phyloP scores from a whole-genome alignment of 1,140 invertebrate species.

The Drosophila fuyamai region DNA sequence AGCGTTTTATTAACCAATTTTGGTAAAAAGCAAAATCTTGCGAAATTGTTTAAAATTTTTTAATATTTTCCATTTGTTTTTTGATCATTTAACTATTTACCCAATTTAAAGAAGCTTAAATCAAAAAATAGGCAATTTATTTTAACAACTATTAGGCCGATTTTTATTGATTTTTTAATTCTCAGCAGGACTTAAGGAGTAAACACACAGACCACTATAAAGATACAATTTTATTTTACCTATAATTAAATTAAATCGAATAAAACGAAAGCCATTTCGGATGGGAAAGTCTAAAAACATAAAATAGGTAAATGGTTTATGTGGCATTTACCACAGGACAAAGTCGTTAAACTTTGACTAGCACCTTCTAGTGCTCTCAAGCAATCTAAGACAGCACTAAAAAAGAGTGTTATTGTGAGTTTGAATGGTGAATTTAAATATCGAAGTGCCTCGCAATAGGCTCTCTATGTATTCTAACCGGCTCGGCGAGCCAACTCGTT shows the following conservation, averaged over 20 bases:
- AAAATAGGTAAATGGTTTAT: slow-evolving; percentile 2
- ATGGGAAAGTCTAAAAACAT: not conserved
- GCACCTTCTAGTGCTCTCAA: not conserved
- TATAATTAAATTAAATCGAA: not conserved
- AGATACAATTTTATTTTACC: not conserved
- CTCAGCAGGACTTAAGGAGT: too few relatives aligned
- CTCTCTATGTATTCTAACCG: slow-evolving; percentile 8
- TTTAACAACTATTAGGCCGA: too few relatives aligned
- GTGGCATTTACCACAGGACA: slow-evolving; percentile 2
- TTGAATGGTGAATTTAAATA: not conserved
- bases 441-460: not conserved
- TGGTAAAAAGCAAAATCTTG: too few relatives aligned
- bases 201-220: too few relatives aligned
- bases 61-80: too few relatives aligned
- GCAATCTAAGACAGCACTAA: slow-evolving; percentile 3
- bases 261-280: not conserved
- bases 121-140: too few relatives aligned
- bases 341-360: not conserved
- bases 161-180: too few relatives aligned
- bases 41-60: too few relatives aligned
- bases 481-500: slow-evolving; percentile 2
- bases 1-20: too few relatives aligned
- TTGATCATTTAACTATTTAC: too few relatives aligned
- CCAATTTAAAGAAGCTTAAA: too few relatives aligned
- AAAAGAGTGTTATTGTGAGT: not conserved